Evolutionary conservation across 2,113 vertebrate species (phyloP).

Genomic region (Pycnonotus jocosus): DNA sequence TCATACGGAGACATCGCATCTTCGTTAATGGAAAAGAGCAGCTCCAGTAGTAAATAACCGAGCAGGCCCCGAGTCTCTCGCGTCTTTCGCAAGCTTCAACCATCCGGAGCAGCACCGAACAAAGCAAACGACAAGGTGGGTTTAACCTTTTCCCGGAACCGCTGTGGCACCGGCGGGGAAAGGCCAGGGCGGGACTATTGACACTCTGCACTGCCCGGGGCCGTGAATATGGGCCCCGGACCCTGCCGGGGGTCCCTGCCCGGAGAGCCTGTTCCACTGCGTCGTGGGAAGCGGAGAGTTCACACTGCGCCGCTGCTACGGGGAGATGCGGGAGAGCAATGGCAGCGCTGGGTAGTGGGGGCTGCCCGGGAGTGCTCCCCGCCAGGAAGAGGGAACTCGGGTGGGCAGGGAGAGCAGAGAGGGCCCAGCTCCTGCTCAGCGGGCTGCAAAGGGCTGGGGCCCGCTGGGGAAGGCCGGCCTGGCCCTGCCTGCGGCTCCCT

Average conservation of each 20-base stretch:
- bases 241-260: no score
- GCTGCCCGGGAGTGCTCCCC: background rate
- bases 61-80: background rate
- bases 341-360: background rate
- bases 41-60: background rate
- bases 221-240: background rate
- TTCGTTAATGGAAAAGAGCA: background rate
- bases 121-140: background rate
- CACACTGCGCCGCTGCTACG: background rate
- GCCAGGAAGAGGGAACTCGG: background rate
- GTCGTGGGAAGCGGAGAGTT: background rate
- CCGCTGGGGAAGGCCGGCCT: background rate
- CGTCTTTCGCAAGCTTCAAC: background rate
- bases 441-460: background rate
- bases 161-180: background rate
- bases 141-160: background rate
- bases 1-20: background rate
- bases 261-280: background rate
- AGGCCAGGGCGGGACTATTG: background rate
- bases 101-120: background rate
- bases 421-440: background rate
- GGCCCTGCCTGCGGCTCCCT: background rate
- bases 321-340: background rate
- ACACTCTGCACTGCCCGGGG: background rate
- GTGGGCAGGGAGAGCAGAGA: background rate